Conservation (phyloP, 1,140 invertebrate species). For the Rhyacophila brunnea region DNA sequence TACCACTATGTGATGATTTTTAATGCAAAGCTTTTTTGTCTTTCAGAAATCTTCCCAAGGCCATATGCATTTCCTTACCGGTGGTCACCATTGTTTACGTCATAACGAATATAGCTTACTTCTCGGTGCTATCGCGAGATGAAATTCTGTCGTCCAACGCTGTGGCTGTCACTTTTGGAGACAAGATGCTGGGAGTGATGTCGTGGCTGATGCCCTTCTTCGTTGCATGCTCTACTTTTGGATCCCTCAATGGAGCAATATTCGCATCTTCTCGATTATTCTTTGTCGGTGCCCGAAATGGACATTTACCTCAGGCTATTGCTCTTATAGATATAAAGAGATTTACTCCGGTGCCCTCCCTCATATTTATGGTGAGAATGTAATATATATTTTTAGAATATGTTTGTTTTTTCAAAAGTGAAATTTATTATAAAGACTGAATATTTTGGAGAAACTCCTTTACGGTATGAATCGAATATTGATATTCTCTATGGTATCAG, state of each 20-base stretch:
- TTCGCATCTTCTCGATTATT: constrained; percentile 85
- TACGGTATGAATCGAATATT: too few species aligned
- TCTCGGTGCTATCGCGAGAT: constrained; percentile 77
- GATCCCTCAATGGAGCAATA: constrained; percentile 84
- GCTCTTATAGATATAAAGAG: constrained; percentile 83
- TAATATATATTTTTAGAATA: constrained; percentile 1
- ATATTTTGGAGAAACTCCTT: too few species aligned
- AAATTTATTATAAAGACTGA: too few species aligned
- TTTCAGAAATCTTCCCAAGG: constrained; percentile 82
- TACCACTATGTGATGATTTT: too few species aligned
- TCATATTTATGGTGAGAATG: constrained; percentile 83
- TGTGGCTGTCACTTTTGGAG: constrained; percentile 89
- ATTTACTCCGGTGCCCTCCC: constrained; percentile 85
- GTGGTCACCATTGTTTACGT: constrained; percentile 87
- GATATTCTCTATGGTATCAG: too few species aligned
- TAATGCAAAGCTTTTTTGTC: too few species aligned
- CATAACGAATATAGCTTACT: constrained; percentile 87
- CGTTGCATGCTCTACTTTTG: constrained; percentile 85
- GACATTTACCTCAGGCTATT: constrained; percentile 84
- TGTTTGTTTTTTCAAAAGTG: too few species aligned
- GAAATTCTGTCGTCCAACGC: constrained; percentile 82
- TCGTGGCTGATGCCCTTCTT: constrained; percentile 88
- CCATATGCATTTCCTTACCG: constrained; percentile 90
- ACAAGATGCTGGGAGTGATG: constrained; percentile 73
- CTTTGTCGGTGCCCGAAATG: constrained; percentile 89